phyloP scores from a whole-genome alignment of 2,797 vertebrate genomes.

The Hephaestus fuliginosus region DNA sequence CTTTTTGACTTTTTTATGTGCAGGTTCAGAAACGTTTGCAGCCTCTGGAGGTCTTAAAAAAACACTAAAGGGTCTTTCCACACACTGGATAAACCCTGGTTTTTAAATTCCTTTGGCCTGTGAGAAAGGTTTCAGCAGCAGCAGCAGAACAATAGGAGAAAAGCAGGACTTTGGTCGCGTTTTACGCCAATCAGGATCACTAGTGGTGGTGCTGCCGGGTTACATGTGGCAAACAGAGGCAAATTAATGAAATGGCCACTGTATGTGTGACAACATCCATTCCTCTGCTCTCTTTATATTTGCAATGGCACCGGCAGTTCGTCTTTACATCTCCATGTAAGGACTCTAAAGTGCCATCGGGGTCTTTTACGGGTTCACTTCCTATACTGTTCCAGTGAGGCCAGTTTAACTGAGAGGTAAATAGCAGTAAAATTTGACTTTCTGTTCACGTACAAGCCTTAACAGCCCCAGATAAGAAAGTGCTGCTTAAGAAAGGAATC shows the following conservation, averaged over 20 bases:
- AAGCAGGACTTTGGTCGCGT: constrained; percentile 58
- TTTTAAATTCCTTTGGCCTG: constrained; percentile 53
- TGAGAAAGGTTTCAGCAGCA: constrained; percentile 43
- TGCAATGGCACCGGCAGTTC: not conserved
- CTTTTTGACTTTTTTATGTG: not conserved
- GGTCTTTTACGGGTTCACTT: not conserved
- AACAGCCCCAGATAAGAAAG: not conserved
- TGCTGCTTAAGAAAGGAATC: not conserved
- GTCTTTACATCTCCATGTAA: constrained; percentile 2
- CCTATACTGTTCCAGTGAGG: not conserved
- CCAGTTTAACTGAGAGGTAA: not conserved
- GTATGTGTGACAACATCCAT: not conserved
- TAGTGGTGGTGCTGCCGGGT: constrained; percentile 17
- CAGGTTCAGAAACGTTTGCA: constrained; percentile 13
- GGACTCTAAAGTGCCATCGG: not conserved
- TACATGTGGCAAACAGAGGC: constrained; percentile 7
- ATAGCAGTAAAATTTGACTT: not conserved
- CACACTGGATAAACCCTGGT: constrained; percentile 34
- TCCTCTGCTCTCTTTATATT: not conserved
- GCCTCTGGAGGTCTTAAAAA: constrained; percentile 10
- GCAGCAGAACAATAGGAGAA: constrained; percentile 42
- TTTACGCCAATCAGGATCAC: constrained; percentile 35
- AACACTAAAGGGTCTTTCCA: not conserved
- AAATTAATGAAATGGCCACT: constrained; percentile 13
- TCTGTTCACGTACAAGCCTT: not conserved